These are phyloP conservation scores for Chaenogobius annularis DNA, from an alignment of 2,113 vertebrate species.

Conservation along the genomic window DNA sequence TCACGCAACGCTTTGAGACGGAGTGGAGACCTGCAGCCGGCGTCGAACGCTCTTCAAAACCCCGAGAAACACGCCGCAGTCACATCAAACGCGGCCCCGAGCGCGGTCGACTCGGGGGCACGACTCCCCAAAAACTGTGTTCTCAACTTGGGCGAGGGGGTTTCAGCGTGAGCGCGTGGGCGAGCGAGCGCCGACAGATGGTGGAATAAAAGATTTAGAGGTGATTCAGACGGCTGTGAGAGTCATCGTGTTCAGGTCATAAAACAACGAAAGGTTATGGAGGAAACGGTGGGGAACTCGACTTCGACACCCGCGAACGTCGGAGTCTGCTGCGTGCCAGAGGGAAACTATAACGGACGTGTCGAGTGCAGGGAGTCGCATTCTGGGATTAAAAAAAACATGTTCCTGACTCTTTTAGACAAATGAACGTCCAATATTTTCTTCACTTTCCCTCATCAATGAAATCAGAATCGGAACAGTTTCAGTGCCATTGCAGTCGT, in stretches of 20 bases:
- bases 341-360: too few species aligned
- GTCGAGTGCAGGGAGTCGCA: too few species aligned
- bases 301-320: too few species aligned
- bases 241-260: background rate
- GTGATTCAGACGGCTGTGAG: background rate
- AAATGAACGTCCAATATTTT: too few species aligned
- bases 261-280: background rate
- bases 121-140: background rate
- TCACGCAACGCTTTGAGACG: conserved; percentile 35
- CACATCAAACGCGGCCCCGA: background rate
- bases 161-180: background rate
- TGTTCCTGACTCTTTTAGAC: too few species aligned
- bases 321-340: too few species aligned
- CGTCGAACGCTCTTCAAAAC: background rate
- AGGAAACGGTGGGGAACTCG: background rate
- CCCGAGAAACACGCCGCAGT: background rate
- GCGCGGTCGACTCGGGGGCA: too few species aligned
- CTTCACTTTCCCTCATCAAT: too few species aligned
- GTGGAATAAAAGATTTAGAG: background rate
- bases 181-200: background rate
- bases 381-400: too few species aligned
- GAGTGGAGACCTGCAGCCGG: conserved; percentile 9
- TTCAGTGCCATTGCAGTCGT: too few species aligned
- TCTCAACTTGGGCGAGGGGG: background rate
- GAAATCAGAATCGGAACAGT: too few species aligned